Conservation (phyloP, 2,113 vertebrate species). For the Saimiri boliviensis region DNA sequence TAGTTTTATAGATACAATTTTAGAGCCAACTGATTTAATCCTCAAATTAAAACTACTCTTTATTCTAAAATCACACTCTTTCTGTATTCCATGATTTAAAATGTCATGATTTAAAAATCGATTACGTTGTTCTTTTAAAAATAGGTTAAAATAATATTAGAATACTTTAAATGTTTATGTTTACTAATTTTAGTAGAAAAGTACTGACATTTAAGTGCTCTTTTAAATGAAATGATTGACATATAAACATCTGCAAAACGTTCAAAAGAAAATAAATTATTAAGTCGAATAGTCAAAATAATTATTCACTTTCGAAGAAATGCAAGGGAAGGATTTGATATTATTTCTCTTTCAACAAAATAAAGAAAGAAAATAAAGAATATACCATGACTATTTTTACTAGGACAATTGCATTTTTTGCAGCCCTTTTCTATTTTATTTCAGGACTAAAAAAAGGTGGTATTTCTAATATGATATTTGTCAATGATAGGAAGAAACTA, state of each 20-base stretch:
- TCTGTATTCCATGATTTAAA: neutral
- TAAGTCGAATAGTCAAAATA: neutral
- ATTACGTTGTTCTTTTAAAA: neutral
- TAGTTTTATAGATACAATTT: neutral
- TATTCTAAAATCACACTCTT: neutral
- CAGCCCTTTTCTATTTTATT: conserved; percentile 28
- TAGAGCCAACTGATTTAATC: neutral
- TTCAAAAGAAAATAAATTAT: neutral
- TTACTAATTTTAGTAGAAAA: neutral
- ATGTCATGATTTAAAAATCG: neutral
- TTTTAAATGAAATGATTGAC: neutral
- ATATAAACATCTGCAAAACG: conserved; percentile 10
- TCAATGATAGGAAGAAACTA: conserved; percentile 59
- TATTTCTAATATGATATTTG: conserved; percentile 64
- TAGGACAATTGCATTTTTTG: conserved; percentile 15
- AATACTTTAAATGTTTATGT: neutral
- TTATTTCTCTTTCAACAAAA: conserved; percentile 55
- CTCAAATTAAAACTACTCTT: neutral
- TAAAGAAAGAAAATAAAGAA: conserved; percentile 18
- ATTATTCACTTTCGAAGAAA: conserved; percentile 21
- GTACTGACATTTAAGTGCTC: neutral
- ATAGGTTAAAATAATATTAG: neutral
- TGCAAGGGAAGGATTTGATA: neutral
- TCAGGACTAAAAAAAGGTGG: conserved; percentile 50
- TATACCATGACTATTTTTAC: conserved; percentile 11